Evolutionary conservation across 2,888 invertebrate genomes (phyloP), one percentile per base, ranked within the genome.

Genomic region (Idaea dimidiata): DNA sequence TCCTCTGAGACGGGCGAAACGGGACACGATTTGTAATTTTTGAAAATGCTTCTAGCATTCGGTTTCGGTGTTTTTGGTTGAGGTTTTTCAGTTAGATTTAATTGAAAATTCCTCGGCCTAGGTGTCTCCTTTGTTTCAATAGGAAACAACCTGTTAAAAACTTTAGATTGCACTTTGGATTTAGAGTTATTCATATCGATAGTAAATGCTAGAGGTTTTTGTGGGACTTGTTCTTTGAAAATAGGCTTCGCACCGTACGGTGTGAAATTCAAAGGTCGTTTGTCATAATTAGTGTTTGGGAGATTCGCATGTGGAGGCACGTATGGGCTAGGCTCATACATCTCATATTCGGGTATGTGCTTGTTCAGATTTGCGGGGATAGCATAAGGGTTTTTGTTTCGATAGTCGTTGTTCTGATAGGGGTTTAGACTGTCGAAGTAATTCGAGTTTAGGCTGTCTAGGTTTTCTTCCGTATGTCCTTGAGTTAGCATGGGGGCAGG

Each of bases 1-100:
- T 97, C 96, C 78, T 97, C 97, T 61, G 95, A 96, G 0, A 97
- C 96, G 0, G 97, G 97, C 0, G 96, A 96, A 0, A 97, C 96
- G 0, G 97, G 97, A 71, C 97, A 94, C 5, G 96, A 96, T 75
- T 96, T 96, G 69, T 96, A 94, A 72, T 94, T 94, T 71, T 94
- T 94, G 58, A 94, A 89, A 62, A 94, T 94, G 72, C 94, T 94
- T 16, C 93, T 81, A 10, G 87, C 80, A 33, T 85, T 89, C 0
- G 90, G 83, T 70, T 92, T 92, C 0, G 82, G 75, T 0, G 80
- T 72, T 72, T 86, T 88, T 0, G 79, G 77, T 63, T 84, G 84
- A 1, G 84, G 84, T 72, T 91, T 91, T 1, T 89, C 87, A 2
- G 80, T 87, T 1, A 93, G 72, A 69, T 87, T 88, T 33, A 93